Evolutionary conservation across 2,888 invertebrate species (phyloP), one percentile per base, ranked within the genome.

Genomic region (Odontomyia ornata): DNA sequence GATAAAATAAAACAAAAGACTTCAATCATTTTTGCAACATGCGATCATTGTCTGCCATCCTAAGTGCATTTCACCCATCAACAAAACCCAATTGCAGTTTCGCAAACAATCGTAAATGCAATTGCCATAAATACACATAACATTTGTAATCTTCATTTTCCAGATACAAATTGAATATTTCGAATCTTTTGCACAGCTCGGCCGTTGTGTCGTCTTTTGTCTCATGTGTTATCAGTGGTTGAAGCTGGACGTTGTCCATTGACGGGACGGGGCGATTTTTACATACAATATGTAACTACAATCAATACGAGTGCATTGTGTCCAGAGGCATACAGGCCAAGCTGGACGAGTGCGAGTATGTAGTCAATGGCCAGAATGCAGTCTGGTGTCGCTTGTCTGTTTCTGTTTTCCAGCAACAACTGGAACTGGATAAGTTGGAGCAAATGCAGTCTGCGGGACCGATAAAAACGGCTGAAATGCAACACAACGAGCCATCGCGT

Each of bases 351-450:
- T 46, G 71, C 71, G 23, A n/a, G 43, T 21, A 73, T 73, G 73
- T 73, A 60, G 73, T 57, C 73, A 73, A 73, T 23, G 73, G 36
- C 67, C 67, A 46, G 13, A 46, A 46, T 67, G 60, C 25, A 60
- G 60, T 60, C 60, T 60, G 60, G 60, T 25, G 60, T 25, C 21
- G n/a, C 23, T 13, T 4, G 52, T 4, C 52, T 18, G 18, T 43
- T 5, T 28, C 65, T 21, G 65, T 47, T 69, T 18, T 47, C 47
- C 47, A 46, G 47, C 69, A 69, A 47, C 30, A 36, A 65, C 65
- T 28, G 28, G 4, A 11, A 67, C 36, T 7, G 47, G 47, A 47
- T 28, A 73, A 60, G 23, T 60, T 15, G 23, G 28, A n/a, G 64
- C 30, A 28, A 30, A 60, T 21, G 52, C 28, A 73, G 36, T 27